Evolutionary conservation across 2,888 invertebrate genomes (phyloP), one percentile per base, ranked within the genome.

Genomic region (Mechanitis messenoides): DNA sequence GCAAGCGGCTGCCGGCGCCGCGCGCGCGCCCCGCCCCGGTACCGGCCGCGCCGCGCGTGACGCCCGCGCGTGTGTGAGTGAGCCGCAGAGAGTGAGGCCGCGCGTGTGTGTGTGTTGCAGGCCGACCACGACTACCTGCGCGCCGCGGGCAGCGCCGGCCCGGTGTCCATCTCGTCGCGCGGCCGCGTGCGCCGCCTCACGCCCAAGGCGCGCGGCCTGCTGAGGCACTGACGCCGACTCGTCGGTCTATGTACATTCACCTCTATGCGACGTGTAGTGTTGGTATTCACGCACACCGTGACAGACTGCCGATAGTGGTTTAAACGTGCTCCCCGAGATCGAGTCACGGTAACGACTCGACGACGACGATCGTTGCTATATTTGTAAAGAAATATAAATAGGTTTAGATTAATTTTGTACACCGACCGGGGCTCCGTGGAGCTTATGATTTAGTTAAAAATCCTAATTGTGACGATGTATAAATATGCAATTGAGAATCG

Each of bases 121-220:
- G 50, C 20, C 20, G 86, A 86, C 76, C 87, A 86, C 78, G 77
- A 83, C 75, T 87, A 87, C 77, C 11, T 67, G 67, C 63, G 58
- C 45, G 53, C 46, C 53, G 59, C 58, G 9, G 58, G 61, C 6
- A 65, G 55, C 6, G 60, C 58, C 58, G 66, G 45, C 12, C 71
- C 77, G 2, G 81, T 92, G 64, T 92, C 91, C 33, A 84, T 89
- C 61, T 91, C 85, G 63, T 96, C 96, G 72, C 92, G 97, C 59
- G 97, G 97, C 2, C 92, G 97, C 53, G 93, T 97, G 61, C 92
- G 97, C 59, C 95, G 94, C 82, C 92, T 96, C 72, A 96, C 96
- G 35, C 93, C 95, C 61, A 93, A 95, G 78, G 96, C 95, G 64
- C 91, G 94, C 58, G 94, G 94, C 57, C 91, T 93, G 71, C 81